Percentiles rank a stretch among this genome's conserved stretches.
These are phyloP conservation scores for Drosophila tripunctata DNA, from an alignment of 2,888 invertebrate species.

Conservation along the genomic window DNA sequence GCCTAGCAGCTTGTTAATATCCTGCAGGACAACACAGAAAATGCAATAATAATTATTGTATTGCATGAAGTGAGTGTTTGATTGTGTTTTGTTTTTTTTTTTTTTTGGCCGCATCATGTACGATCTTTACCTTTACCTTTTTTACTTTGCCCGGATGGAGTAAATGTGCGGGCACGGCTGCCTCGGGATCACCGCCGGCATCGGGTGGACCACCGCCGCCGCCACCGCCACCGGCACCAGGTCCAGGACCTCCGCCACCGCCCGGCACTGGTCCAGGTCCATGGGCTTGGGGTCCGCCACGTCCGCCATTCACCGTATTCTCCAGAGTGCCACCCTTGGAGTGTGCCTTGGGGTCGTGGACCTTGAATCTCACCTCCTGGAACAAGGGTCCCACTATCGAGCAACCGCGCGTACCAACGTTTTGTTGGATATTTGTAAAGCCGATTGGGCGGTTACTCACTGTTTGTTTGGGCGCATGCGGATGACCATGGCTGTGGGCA, in stretches of 20 bases:
- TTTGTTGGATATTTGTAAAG: slow-evolving; percentile 85
- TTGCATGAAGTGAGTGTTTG: too few relatives aligned
- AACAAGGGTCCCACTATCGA: slow-evolving; percentile 88
- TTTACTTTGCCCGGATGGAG: slow-evolving; percentile 93
- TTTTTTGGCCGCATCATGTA: slow-evolving; percentile 35
- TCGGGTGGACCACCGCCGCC: slow-evolving; percentile 84
- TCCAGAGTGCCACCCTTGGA: slow-evolving; percentile 96
- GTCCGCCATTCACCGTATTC: slow-evolving; percentile 94
- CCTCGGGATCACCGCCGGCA: slow-evolving; percentile 85
- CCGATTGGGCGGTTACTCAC: slow-evolving; percentile 85
- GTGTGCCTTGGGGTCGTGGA: slow-evolving; percentile 96
- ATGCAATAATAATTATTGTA: too few relatives aligned
- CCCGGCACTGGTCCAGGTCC: slow-evolving; percentile 84
- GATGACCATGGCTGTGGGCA: slow-evolving; percentile 85
- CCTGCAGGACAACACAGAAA: slow-evolving; percentile 84
- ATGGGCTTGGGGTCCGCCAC: slow-evolving; percentile 87
- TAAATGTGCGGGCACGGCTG: slow-evolving; percentile 88
- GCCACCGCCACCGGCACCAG: slow-evolving; percentile 72
- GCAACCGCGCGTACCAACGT: slow-evolving; percentile 86
- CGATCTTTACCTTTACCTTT: slow-evolving; percentile 78
- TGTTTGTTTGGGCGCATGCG: slow-evolving; percentile 85
- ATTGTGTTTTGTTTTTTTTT: neutral
- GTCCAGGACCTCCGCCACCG: slow-evolving; percentile 73
- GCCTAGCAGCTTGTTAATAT: slow-evolving; percentile 95
- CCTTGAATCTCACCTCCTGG: slow-evolving; percentile 98